Base-by-base conservation (phyloP, 1,140 invertebrate species). In the Drosophila oshimai region DNA sequence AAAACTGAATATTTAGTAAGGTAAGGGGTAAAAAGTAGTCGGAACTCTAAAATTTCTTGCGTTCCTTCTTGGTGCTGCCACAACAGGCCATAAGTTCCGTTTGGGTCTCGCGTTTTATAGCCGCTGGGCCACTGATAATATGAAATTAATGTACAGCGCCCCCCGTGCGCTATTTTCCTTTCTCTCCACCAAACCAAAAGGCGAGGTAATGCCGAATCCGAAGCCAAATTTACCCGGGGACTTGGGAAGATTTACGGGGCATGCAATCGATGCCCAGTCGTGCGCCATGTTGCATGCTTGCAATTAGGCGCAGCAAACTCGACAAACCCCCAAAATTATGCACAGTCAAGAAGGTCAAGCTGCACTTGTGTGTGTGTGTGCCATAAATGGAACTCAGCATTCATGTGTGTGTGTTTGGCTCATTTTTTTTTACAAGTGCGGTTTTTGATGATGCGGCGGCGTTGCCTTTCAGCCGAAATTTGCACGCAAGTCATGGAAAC, bases 181-280 rank as follows among this genome's bases (percentile, higher is more conserved):
- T 26, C 6, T 12, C 18, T 1, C 7, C 22, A 28, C 24, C 60
- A 31, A 67, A 34, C 34, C 31, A 15, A 20, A 20, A 9, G 13
- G 36, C 24, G 20, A 28, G 36, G 34, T 22, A 10, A 17, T 15
- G 18, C 22, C 37, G 26, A 51, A 22, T 15, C 10, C 18, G 17
- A 18, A 15, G 13, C 44, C 15, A 54, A 46, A 46, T 18, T 50
- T 54, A 39, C 26, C 60, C 42, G 17, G 42, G 45, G 65, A 64
- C 60, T 57, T 57, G 62, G 62, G 34, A 46, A 72, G 80, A 86
- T 86, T 87, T 87, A 86, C 81, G 81, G 58, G 81, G 29, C 80
- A 80, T 80, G 81, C 80, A 72, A 80, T 87, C 81, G 75, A 87
- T 86, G 81, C 50, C 50, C 72, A 73, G 67, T 72, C 54, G 67